Base-by-base conservation (phyloP, 2,888 invertebrate genomes). In the Oxyscelio sp. region DNA sequence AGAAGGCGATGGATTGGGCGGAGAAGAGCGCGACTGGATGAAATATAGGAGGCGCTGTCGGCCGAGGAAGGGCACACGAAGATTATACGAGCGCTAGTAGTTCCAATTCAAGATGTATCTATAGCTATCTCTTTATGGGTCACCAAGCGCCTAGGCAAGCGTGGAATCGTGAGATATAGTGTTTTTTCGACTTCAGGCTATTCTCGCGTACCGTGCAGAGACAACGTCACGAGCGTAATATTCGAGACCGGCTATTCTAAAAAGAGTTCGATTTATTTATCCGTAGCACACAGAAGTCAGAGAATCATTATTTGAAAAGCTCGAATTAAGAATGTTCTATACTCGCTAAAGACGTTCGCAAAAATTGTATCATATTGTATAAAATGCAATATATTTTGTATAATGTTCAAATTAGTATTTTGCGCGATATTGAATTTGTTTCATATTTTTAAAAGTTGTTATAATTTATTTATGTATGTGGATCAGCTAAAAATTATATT, bases 101-200 rank as follows among this genome's bases (percentile, higher is more conserved):
- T 83, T 86, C 75, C 80, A 80, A 86, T 85, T 86, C 75, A 65
- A 86, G 75, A 70, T 84, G 79, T 82, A 80, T 80, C 82, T 84
- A 82, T 78, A 84, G 83, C 52, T 85, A 80, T 82, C 85, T 81
- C 77, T 83, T 86, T 85, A 86, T 85, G 80, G 82, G 84, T 86
- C 84, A 85, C 84, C 84, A 83, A 86, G 80, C 74, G 82, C 80
- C 78, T 83, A 85, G 80, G 80, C 79, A 82, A 86, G 83, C 84
- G 86, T 83, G 77, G 63, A 86, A 86, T 86, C 84, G 82, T 70
- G 56, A 86, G 84, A 85, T 85, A 84, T 83, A n/a, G n/a, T 77
- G 81, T 85, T 80, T 81, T 79, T 80, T 86, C 61, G 85, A 66
- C 85, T 78, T 70, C 63, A n/a, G 75, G 31, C 74, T 63, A 77